Base-by-base conservation (phyloP, 2,797 vertebrate species). In the Coreius guichenoti region DNA sequence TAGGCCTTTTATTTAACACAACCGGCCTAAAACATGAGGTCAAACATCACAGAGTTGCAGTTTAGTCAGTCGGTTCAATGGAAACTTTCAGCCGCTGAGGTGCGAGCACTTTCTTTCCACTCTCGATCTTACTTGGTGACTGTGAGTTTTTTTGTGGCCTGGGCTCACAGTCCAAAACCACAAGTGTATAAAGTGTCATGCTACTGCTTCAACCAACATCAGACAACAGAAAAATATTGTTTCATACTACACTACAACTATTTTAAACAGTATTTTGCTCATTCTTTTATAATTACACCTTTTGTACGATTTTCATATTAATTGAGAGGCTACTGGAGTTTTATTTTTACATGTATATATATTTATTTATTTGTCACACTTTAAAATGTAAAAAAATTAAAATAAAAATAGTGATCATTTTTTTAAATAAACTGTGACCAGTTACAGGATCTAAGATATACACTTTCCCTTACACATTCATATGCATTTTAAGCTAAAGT, bases 91-190 rank as follows among this genome's bases (percentile, higher is more conserved):
- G 31, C 14, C 39, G 4, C 56, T 26, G n/a, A 43, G 21, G 51
- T 39, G 51, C 0, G 13, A 63, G 16, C 14, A 26, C 21, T 26
- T 16, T 56, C 31, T 77, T 75, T 75, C 47, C 51, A 39, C 43
- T 61, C 56, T 78, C 8, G 16, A 5, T 45, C 56, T 78, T 26
- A 43, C 23, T 29, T 7, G 14, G 33, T 61, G 14, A 17, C 23
- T 26, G 33, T 0, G 0, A 16, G 29, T n/a, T 47, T 19, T 36
- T 39, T 14, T 76, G 51, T 63, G 36, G 36, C 14, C 54, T 43
- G 8, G 14, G 75, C 36, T 78, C 56, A 61, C 26, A 29, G 76
- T 45, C n/a, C 36, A 45, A 78, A 63, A 78, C 76, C 76, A 78
- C 76, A 63, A 3, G 56, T 43, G 4, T 29, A 26, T 19, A 63